phyloP scores from a whole-genome alignment of 2,113 vertebrate genomes.

The Coreoperca whiteheadi region DNA sequence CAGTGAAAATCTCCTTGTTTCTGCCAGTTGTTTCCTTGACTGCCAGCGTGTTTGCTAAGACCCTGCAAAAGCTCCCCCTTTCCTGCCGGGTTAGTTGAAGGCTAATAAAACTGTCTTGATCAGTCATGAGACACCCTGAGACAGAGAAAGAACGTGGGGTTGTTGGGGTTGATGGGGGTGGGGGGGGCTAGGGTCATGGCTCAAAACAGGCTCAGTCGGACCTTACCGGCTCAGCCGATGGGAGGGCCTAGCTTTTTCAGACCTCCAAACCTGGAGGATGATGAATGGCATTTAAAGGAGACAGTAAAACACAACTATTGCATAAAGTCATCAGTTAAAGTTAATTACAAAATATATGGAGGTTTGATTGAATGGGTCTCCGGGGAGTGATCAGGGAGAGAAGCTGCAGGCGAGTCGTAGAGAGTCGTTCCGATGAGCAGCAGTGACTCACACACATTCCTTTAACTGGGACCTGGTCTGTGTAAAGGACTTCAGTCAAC shows the following conservation, averaged over 20 bases:
- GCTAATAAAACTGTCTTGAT: constrained; percentile 83
- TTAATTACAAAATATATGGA: constrained; percentile 83
- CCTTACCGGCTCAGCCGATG: constrained; percentile 57
- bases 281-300: constrained; percentile 81
- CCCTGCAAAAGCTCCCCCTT: constrained; percentile 73
- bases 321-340: constrained; percentile 80
- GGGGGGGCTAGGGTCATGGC: constrained; percentile 38
- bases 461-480: constrained; percentile 80
- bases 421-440: constrained; percentile 69
- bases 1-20: constrained; percentile 72
- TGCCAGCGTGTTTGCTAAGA: constrained; percentile 74
- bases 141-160: constrained; percentile 33
- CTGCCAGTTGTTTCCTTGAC: constrained; percentile 81
- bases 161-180: not conserved
- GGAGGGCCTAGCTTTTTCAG: constrained; percentile 47
- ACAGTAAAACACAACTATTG: constrained; percentile 81
- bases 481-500: constrained; percentile 76
- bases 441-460: constrained; percentile 80
- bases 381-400: constrained; percentile 77
- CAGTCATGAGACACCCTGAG: constrained; percentile 75
- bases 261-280: constrained; percentile 62
- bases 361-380: constrained; percentile 80
- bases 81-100: constrained; percentile 77
- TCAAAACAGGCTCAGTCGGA: constrained; percentile 45
- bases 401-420: constrained; percentile 72